A percentile compares a stretch with the other conserved stretches of the same genome.
Conservation (phyloP, 2,797 vertebrate genomes). For the Tamandua tetradactyla region DNA sequence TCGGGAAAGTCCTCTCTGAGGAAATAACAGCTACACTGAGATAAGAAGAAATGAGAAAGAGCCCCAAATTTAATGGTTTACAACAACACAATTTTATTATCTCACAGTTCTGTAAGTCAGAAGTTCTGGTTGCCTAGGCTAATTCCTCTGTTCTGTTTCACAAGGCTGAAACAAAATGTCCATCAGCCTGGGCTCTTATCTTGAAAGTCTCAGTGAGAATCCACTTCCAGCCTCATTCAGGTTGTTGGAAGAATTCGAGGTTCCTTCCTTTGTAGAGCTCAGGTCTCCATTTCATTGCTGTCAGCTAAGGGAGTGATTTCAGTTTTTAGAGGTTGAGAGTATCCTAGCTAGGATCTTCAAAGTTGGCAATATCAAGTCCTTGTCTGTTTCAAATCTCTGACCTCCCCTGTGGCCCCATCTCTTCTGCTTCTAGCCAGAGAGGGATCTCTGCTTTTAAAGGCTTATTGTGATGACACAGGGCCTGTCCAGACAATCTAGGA, state of each 20-base stretch:
- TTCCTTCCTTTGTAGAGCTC: neutral
- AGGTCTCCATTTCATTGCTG: no score
- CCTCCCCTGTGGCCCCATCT: neutral
- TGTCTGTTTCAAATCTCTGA: neutral
- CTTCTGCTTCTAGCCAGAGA: neutral
- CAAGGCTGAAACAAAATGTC: neutral
- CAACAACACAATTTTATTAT: neutral
- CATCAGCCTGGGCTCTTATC: neutral
- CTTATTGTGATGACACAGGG: neutral
- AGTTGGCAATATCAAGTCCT: neutral
- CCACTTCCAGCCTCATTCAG: neutral
- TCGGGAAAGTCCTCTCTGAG: no score
- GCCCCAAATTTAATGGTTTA: neutral
- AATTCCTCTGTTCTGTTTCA: neutral
- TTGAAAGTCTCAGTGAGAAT: neutral
- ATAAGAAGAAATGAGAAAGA: neutral
- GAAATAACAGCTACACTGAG: neutral
- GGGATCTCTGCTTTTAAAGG: neutral
- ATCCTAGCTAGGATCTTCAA: neutral
- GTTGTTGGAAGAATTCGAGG: neutral
- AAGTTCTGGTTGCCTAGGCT: neutral
- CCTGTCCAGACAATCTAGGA: neutral
- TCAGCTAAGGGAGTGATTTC: neutral
- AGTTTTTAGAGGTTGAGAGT: neutral
- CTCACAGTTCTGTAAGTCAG: neutral